Evolutionary conservation across 2,113 vertebrate genomes (phyloP), one percentile per base, ranked within the genome.

Genomic region (Dendrocopos noguchii): DNA sequence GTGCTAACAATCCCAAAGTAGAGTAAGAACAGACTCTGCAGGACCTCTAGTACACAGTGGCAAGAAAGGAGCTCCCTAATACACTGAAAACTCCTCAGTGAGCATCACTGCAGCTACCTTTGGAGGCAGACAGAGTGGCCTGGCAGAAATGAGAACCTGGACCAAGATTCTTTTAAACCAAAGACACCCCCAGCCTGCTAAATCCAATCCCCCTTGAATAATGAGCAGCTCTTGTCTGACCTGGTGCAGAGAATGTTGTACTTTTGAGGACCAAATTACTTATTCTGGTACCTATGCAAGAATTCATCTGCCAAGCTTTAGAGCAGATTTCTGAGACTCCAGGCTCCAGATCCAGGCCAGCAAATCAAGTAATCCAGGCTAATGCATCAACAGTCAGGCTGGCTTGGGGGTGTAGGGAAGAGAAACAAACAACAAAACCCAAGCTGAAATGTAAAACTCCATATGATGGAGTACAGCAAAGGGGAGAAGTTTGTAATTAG

Each of bases 21-120:
- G 59, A 84, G 7, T 5, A 77, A 47, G 39, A 79, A 76, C 14
- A 73, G 33, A 53, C 7, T 21, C 74, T 21, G 15, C 27, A 70
- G 11, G 56, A 66, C 39, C 79, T 34, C 63, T 36, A 50, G 25
- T 21, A 39, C 10, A 22, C 3, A 17, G 25, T 29, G 39, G 27
- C 87, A 82, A n/a, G 16, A 50, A 39, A 6, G 39, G 2, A 0
- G 19, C 27, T 64, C 36, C 19, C 47, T 2, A 1, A n/a, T 2
- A 57, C 9, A 21, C 0, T 17, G 24, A 64, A 57, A 84, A 33
- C 33, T 36, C 15, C 2, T 12, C 20, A 56, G 12, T 12, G 7
- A 90, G 29, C 21, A 34, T 18, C 64, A 39, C 3, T 33, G 19
- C n/a, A 34, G 10, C 15, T 19, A n/a, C 9, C 14, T 34, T 63